Conservation (phyloP, 1,140 invertebrate genomes). For the Trichonephila clavipes region DNA sequence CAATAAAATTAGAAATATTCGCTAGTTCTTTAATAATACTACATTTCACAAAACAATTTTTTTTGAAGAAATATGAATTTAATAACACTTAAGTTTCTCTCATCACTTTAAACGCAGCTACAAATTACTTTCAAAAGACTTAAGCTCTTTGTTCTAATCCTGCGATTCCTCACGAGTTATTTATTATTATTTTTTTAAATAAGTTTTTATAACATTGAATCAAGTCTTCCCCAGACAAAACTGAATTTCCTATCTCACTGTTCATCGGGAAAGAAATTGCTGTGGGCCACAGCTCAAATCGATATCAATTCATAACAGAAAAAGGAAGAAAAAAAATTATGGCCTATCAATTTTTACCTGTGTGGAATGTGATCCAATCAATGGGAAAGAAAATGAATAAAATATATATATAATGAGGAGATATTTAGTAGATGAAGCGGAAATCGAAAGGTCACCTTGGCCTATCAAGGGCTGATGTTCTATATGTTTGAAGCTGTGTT, state of each 20-base stretch:
- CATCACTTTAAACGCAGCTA: too few species aligned
- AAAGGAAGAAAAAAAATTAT: not conserved
- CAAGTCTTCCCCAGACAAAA: not conserved
- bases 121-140: too few species aligned
- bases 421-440: not conserved
- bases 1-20: too few species aligned
- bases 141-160: not conserved
- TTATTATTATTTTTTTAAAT: too few species aligned
- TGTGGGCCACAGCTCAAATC: not conserved
- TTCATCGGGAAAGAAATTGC: not conserved
- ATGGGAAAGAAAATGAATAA: not conserved
- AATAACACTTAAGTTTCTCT: too few species aligned
- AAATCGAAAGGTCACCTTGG: constrained; percentile 33
- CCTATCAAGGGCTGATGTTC: not conserved
- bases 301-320: not conserved
- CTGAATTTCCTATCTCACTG: not conserved
- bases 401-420: not conserved
- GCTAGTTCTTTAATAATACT: too few species aligned
- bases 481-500: constrained; percentile 27
- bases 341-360: not conserved
- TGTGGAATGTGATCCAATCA: not conserved
- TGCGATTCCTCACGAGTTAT: too few species aligned
- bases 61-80: too few species aligned
- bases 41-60: too few species aligned
- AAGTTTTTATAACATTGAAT: not conserved